Evolutionary conservation across 2,888 invertebrate genomes (phyloP), one percentile per base, ranked within the genome.

Genomic region (Stenotaenia linearis): DNA sequence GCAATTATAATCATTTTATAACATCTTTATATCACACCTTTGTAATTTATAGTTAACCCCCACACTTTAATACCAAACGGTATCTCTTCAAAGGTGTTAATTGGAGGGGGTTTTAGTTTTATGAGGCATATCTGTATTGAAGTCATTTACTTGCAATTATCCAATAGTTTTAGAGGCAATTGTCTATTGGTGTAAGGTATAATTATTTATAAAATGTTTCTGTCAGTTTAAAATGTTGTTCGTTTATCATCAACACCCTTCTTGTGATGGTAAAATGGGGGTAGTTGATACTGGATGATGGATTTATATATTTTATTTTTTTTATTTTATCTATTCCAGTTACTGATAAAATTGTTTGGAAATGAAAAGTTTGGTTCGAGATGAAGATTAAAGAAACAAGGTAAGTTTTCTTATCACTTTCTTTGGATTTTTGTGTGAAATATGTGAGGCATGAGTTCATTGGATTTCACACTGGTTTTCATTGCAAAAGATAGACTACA

Each of bases 101-200:
- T 56, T 56, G 56, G 56, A 56, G 56, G 56, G 56, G 56, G 18
- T 23, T 56, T 18, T 56, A 56, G 56, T 56, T 56, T 56, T 56
- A 56, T 56, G 56, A 56, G 56, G 56, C 23, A 56, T 18, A 56
- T 18, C 56, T 56, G n/a, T 56, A 56, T 56, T 56, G 56, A 56
- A 56, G 56, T 56, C 56, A 56, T 56, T 56, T 56, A 56, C n/a
- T 56, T 56, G 56, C 23, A 56, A 56, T 56, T 56, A 56, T 56
- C 56, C 56, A 56, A 56, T 56, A 56, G 56, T 56, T 56, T 56
- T 56, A n/a, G 56, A 18, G 23, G 56, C 56, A 56, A 56, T 56
- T n/a, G 56, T 56, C 56, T 56, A 56, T 40, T 56, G 56, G 56
- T 56, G 56, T 56, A 56, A 56, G 56, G 56, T 56, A 56, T 56